Conservation (phyloP, 2,888 invertebrate species). For the Chrysomela aeneicollis region DNA sequence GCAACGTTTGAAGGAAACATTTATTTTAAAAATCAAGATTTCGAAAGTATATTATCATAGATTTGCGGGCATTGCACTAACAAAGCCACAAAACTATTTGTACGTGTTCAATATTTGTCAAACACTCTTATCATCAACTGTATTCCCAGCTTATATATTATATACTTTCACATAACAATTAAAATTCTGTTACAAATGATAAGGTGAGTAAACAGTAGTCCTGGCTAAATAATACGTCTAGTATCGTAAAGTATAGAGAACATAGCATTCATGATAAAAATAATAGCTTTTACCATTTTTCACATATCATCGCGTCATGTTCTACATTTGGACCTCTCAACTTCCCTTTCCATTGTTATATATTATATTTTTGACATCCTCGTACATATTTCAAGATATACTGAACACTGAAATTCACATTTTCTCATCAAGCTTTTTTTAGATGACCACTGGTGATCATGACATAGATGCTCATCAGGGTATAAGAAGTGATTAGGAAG, state of each 20-base stretch:
- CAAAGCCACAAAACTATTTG: background rate
- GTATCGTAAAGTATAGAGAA: background rate
- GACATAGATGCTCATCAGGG: too few species aligned
- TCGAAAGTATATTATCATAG: background rate
- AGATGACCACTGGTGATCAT: too few species aligned
- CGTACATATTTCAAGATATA: too few species aligned
- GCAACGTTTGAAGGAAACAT: background rate
- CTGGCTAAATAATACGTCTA: conserved; percentile 4
- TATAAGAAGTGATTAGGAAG: too few species aligned
- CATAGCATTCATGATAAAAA: background rate
- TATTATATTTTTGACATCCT: too few species aligned
- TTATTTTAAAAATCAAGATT: background rate
- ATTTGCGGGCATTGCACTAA: background rate
- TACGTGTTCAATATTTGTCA: conserved; percentile 13
- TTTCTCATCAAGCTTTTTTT: too few species aligned
- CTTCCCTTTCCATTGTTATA: too few species aligned
- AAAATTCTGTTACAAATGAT: conserved; percentile 5
- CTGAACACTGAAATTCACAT: too few species aligned
- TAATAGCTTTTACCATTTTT: too few species aligned
- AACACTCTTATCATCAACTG: conserved; percentile 4
- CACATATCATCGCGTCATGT: too few species aligned
- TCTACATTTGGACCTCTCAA: too few species aligned
- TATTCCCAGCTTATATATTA: background rate
- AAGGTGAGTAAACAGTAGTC: background rate
- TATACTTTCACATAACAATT: conserved; percentile 5